Base-by-base conservation (phyloP, 2,888 invertebrate genomes). In the Acrobasis consociella region DNA sequence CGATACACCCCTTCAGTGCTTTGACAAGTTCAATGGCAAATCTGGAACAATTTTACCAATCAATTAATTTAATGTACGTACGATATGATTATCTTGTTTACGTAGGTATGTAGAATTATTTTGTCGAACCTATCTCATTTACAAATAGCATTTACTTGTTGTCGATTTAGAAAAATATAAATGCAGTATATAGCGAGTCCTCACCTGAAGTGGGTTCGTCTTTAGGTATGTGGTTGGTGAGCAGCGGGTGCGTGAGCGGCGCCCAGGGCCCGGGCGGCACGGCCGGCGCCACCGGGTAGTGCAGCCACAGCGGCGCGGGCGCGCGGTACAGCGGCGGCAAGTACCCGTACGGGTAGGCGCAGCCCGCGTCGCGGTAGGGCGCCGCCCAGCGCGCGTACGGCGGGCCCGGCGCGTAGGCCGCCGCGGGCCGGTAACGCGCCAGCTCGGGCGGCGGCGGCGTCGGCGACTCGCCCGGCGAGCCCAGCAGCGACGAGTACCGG, bases 21-120 rank as follows among this genome's bases (percentile, higher is more conserved):
- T 97, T 83, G 97, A 97, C 93, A 97, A 94, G 93, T 97, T 97
- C 87, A 97, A 93, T 87, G 97, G 97, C 94, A 96, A 95, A 96
- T 97, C 97, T 97, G 94, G 65, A 95, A 95, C 22, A 52, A 52
- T 31, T n/a, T 15, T 16, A 17, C 5, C 15, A 15, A 50, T 22
- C 31, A 31, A 31, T 31, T 0, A 7, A 31, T 31, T 31, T 31
- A 31, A 31, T 31, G 31, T 31, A 7, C 31, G 5, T 31, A 31
- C 8, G 31, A 31, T 5, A 31, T 31, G 31, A 31, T 31, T 31
- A 7, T 31, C 7, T 31, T 31, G 31, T 31, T 31, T 31, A 3
- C 2, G 22, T 22, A 22, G 22, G 22, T 22, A 3, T 22, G 22
- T 22, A 22, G 22, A 22, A 2, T 22, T 22, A 22, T 22, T 22